Evolutionary conservation across 2,888 invertebrate species (phyloP).

Genomic region (Taenaris catops): DNA sequence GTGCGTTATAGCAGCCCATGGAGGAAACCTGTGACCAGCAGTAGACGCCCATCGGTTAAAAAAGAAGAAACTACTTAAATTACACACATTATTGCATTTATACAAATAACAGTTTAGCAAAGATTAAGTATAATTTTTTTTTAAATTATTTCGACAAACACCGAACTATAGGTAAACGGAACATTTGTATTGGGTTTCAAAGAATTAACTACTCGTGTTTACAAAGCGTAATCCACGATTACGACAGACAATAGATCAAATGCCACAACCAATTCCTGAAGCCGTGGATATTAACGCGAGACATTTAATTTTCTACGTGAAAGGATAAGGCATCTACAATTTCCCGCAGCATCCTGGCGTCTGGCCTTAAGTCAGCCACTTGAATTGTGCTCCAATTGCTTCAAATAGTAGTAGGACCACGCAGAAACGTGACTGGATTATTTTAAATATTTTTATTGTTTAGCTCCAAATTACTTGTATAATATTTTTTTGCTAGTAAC

Average conservation of each 20-base stretch:
- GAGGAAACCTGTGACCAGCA: no score
- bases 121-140: no score
- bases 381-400: conserved; percentile 59
- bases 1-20: no score
- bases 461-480: no score
- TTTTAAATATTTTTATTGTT: background rate
- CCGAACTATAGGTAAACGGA: conserved; percentile 1
- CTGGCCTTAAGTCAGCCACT: conserved; percentile 24
- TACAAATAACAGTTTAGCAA: no score
- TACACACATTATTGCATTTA: no score
- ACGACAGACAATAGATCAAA: conserved; percentile 18
- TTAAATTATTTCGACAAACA: no score
- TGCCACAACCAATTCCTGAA: conserved; percentile 30
- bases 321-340: conserved; percentile 72
- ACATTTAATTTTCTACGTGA: conserved; percentile 80
- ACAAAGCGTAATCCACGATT: conserved; percentile 28
- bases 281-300: conserved; percentile 68
- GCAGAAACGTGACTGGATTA: conserved; percentile 17
- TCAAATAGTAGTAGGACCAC: conserved; percentile 41
- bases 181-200: conserved; percentile 18
- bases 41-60: no score
- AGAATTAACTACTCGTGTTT: conserved; percentile 31
- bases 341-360: conserved; percentile 52
- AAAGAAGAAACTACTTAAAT: no score
- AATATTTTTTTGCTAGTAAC: no score